Percentiles rank a stretch among this genome's conserved stretches.
Conservation (phyloP, 2,797 vertebrate genomes). For the Gymnodraco acuticeps region DNA sequence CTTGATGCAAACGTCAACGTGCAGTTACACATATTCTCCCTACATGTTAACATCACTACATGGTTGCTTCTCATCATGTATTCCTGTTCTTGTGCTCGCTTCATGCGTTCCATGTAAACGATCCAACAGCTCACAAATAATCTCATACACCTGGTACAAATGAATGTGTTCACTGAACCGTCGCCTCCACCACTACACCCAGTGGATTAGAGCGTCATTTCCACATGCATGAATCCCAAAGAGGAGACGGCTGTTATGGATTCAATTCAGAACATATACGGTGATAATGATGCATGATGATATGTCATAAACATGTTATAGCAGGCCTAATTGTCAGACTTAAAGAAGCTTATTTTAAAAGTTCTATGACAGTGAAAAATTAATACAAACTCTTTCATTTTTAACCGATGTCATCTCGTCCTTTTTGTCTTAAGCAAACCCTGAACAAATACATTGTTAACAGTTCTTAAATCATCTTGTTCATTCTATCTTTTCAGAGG, state of each 20-base stretch:
- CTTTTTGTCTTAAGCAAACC: no score
- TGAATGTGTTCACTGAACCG: neutral
- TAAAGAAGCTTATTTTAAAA: no score
- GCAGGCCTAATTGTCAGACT: no score
- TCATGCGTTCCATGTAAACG: constrained; percentile 21
- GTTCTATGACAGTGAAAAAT: no score
- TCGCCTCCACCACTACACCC: constrained; percentile 1
- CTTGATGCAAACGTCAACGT: constrained; percentile 11
- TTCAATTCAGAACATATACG: neutral
- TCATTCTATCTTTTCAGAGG: constrained; percentile 11
- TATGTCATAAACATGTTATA: no score
- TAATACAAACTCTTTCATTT: no score
- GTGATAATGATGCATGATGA: neutral
- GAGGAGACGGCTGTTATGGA: neutral
- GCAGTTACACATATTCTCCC: constrained; percentile 12
- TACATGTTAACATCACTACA: constrained; percentile 1
- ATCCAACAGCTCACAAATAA: constrained; percentile 15
- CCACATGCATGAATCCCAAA: neutral
- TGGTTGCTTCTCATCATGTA: constrained; percentile 26
- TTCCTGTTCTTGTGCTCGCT: constrained; percentile 19
- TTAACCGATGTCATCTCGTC: no score
- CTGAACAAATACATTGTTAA: no score
- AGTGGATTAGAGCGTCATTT: constrained; percentile 10
- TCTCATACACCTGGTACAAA: constrained; percentile 3
- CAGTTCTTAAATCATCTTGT: neutral